Conservation (phyloP, 35 echinoderm and acorn worm species). For the Chiridota heheva region DNA sequence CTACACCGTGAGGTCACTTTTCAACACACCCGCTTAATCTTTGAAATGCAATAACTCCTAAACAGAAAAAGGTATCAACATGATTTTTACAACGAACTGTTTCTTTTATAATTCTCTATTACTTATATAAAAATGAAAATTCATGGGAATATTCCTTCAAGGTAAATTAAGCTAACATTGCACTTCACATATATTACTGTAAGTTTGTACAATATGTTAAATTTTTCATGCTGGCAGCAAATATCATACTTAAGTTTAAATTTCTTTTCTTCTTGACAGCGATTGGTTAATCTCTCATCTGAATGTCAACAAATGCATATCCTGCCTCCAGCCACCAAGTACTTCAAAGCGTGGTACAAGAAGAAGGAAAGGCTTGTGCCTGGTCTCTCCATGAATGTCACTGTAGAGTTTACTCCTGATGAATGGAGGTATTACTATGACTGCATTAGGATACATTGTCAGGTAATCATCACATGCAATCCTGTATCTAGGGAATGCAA, state of each 20-base stretch:
- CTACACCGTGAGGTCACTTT: no score
- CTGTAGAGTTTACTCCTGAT: slow-evolving; percentile 89
- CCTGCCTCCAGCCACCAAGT: slow-evolving; percentile 78
- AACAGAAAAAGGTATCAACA: no score
- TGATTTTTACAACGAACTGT: neutral
- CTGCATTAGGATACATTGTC: slow-evolving; percentile 95
- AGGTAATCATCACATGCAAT: slow-evolving; percentile 42
- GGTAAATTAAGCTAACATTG: neutral
- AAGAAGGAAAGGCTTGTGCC: slow-evolving; percentile 86
- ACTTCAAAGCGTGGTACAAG: slow-evolving; percentile 93
- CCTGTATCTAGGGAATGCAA: neutral
- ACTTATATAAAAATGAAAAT: neutral
- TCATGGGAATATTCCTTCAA: neutral
- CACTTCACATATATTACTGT: neutral
- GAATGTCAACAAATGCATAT: slow-evolving; percentile 98
- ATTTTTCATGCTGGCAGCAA: neutral
- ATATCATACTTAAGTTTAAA: neutral
- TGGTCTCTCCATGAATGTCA: slow-evolving; percentile 78
- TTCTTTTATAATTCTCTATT: neutral
- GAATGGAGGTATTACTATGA: slow-evolving; percentile 99
- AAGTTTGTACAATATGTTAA: neutral
- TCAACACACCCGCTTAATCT: no score
- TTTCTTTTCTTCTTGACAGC: slow-evolving; percentile 38
- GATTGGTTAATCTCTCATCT: slow-evolving; percentile 80
- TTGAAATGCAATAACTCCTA: no score